phyloP scores from a whole-genome alignment of 1,140 invertebrate species.

The Drosophila nigromelanica region DNA sequence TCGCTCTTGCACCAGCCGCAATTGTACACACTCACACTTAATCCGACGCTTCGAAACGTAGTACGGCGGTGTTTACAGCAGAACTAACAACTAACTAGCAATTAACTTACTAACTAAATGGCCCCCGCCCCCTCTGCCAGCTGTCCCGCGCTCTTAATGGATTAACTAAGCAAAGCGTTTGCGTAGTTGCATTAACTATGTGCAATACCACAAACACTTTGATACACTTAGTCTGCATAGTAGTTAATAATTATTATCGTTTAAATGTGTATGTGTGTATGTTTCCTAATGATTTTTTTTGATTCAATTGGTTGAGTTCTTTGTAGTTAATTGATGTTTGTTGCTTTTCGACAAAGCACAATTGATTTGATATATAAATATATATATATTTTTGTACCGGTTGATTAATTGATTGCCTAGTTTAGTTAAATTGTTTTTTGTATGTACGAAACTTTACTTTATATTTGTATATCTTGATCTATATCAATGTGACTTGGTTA shows the following conservation, averaged over 20 bases:
- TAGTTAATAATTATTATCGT: slow-evolving; percentile 46
- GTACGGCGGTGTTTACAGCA: slow-evolving; percentile 62
- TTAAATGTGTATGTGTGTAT: slow-evolving; percentile 46
- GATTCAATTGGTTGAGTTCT: slow-evolving; percentile 58
- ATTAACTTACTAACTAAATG: slow-evolving; percentile 45
- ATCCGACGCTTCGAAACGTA: slow-evolving; percentile 57
- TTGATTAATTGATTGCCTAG: slow-evolving; percentile 62
- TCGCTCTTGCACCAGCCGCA: slow-evolving; percentile 57
- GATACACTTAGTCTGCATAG: slow-evolving; percentile 29
- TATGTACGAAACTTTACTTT: slow-evolving; percentile 45
- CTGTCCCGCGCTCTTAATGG: slow-evolving; percentile 30
- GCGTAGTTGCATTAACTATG: slow-evolving; percentile 53
- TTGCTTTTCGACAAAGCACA: slow-evolving; percentile 60
- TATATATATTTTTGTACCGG: slow-evolving; percentile 65
- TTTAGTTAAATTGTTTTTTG: slow-evolving; percentile 78
- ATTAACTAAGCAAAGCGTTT: slow-evolving; percentile 48
- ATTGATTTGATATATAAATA: slow-evolving; percentile 30
- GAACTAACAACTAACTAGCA: slow-evolving; percentile 57
- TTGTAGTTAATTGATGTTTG: slow-evolving; percentile 64
- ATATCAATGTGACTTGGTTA: slow-evolving; percentile 70
- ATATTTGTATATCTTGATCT: slow-evolving; percentile 37
- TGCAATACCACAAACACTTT: slow-evolving; percentile 52
- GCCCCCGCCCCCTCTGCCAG: slow-evolving; percentile 12
- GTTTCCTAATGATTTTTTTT: slow-evolving; percentile 37
- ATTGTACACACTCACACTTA: slow-evolving; percentile 46